Evolutionary conservation across 2,797 vertebrate species (phyloP).

Genomic region (Syncerus caffer): DNA sequence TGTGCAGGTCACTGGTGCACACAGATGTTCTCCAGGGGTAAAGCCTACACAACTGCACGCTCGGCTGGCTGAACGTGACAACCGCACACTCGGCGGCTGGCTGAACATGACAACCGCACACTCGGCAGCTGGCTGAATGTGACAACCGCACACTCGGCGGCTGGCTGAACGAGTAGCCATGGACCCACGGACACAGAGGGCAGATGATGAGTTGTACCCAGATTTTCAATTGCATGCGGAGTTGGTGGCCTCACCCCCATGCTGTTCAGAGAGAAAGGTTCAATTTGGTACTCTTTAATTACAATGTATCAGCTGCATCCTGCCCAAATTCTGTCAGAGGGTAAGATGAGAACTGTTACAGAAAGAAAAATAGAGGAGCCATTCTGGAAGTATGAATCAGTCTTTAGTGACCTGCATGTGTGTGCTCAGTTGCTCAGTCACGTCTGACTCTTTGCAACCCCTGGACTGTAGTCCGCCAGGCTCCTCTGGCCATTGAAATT

Average conservation of each 20-base stretch:
- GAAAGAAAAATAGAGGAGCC: background rate
- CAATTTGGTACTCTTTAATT: background rate
- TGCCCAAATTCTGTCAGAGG: background rate
- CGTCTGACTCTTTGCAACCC: background rate
- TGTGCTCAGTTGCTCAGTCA: background rate
- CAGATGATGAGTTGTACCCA: background rate
- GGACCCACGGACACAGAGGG: background rate
- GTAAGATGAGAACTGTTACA: background rate
- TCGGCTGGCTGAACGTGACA: background rate
- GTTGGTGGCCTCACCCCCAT: background rate
- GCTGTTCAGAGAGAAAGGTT: background rate
- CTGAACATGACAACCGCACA: background rate
- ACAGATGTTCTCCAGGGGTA: background rate
- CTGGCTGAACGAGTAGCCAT: background rate
- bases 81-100: fast-evolving
- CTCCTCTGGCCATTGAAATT: background rate
- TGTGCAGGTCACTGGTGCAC: background rate
- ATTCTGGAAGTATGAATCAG: background rate
- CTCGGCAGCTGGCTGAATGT: background rate
- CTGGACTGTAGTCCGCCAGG: background rate
- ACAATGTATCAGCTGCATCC: background rate
- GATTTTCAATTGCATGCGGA: background rate
- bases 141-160: background rate
- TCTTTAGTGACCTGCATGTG: background rate
- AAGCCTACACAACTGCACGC: background rate